Percentiles rank a stretch among this genome's conserved stretches.
Evolutionary conservation across 2,797 vertebrate genomes (phyloP).

Genomic region (Loriculus beryllinus): DNA sequence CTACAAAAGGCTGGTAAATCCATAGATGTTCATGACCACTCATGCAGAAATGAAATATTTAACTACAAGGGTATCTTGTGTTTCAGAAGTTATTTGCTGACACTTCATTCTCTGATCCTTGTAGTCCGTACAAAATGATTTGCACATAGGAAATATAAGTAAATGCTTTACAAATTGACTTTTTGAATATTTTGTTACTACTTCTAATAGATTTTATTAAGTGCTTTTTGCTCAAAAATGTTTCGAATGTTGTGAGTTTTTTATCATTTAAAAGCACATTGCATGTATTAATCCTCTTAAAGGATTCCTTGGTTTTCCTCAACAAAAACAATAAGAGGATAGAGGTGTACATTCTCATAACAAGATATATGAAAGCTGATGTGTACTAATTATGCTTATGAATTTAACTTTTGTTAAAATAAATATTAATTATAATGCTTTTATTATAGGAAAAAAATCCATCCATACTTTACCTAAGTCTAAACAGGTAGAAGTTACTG

Average conservation of each 20-base stretch:
- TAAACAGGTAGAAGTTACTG: conserved; percentile 48
- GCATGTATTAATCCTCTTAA: conserved; percentile 54
- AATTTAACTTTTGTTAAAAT: conserved; percentile 61
- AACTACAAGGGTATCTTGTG: conserved; percentile 73
- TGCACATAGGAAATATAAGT: conserved; percentile 65
- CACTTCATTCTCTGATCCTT: conserved; percentile 74
- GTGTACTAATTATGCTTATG: conserved; percentile 69
- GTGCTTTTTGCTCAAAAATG: conserved; percentile 53
- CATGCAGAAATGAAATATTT: conserved; percentile 79
- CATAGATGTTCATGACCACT: conserved; percentile 69
- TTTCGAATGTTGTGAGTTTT: conserved; percentile 10
- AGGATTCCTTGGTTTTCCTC: conserved; percentile 40
- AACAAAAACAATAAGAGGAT: conserved; percentile 57
- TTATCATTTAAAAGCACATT: conserved; percentile 65
- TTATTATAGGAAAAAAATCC: neutral
- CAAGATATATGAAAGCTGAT: conserved; percentile 31
- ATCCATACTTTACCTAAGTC: conserved; percentile 34
- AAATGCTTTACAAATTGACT: conserved; percentile 68
- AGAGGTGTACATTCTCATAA: conserved; percentile 32
- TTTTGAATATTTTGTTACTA: conserved; percentile 68
- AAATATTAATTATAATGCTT: conserved; percentile 56
- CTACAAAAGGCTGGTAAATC: conserved; percentile 70
- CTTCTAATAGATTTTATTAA: conserved; percentile 69
- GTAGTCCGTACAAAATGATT: conserved; percentile 70
- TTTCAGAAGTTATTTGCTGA: conserved; percentile 76